Base-by-base conservation (phyloP, 2,797 vertebrate species). In the Ispidina picta region DNA sequence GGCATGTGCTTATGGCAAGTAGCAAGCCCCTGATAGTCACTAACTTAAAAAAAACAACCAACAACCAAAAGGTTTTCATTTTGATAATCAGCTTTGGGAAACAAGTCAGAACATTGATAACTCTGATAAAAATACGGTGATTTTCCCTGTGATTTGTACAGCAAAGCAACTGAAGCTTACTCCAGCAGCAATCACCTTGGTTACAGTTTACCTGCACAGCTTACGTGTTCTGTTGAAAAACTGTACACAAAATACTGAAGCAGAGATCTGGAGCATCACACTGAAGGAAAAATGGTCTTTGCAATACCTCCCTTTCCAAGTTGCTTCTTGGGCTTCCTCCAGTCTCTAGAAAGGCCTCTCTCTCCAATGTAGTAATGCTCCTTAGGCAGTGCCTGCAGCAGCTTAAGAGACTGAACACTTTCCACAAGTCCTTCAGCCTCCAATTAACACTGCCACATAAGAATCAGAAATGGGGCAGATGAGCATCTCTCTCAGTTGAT, bases 281-380 rank as follows among this genome's bases (percentile, higher is more conserved):
- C 4, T 5, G 44, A 55, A 63, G 22, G 10, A 56, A 84, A 92
- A 56, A 2, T 17, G 48, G 16, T 15, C 44, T 93, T 35, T 70
- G 35, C 37, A 48, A 52, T 0, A 19, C 0, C 5, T 73, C 58
- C 58, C 75, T 73, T 63, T 41, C 58, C 60, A 76, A 35, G 56
- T 0, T 7, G 22, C 9, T 64, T 49, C 41, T 22, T 5, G 35
- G 39, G 46, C 28, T 68, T 74, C 63, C 31, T 13, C 17, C 16
- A 25, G 14, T 3, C 33, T 56, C 49, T 31, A 26, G 9, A 9
- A 23, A 72, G 4, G 23, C 26, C 31, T 33, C 35, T 33, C 15
- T 49, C 23, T 64, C 21, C 0, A 2, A 26, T 15, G 25, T n/a
- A 11, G 46, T 17, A 64, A 43, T 0, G 1, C 4, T 70, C 19